Evolutionary conservation across 2,888 invertebrate genomes (phyloP).

Genomic region (Conus canariensis): DNA sequence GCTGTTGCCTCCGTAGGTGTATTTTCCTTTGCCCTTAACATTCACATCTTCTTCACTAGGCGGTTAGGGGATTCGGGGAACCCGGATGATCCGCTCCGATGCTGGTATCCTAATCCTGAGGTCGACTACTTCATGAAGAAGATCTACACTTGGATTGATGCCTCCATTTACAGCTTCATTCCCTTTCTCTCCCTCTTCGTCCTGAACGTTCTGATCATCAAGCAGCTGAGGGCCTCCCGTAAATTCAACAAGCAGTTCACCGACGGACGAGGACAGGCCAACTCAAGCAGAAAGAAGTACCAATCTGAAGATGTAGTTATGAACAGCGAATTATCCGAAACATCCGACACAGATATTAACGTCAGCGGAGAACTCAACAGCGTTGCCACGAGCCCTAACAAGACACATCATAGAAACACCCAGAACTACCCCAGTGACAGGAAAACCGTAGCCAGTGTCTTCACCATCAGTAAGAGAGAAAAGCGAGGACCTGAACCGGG

Average conservation of each 20-base stretch:
- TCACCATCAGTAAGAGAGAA: not conserved
- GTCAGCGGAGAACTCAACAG: not conserved
- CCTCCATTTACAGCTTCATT: conserved; percentile 51
- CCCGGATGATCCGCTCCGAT: not conserved
- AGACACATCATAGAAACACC: not conserved
- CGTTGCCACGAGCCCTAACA: not conserved
- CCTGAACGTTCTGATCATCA: conserved; percentile 49
- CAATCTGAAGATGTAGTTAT: not conserved
- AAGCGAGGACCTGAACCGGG: not conserved
- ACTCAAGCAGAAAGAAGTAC: not conserved
- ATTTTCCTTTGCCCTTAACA: conserved; percentile 42
- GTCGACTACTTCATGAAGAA: conserved; percentile 42
- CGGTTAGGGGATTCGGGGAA: conserved; percentile 19
- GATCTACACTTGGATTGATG: conserved; percentile 52
- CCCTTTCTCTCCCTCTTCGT: conserved; percentile 45
- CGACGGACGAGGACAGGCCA: not conserved
- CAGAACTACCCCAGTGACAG: not conserved
- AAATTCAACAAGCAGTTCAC: conserved; percentile 42
- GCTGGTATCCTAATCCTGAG: conserved; percentile 31
- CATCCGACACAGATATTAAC: not conserved
- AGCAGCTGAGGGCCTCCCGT: conserved; percentile 30
- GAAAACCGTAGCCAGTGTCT: not conserved
- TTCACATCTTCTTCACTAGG: conserved; percentile 47
- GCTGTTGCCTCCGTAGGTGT: conserved; percentile 21
- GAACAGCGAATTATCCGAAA: conserved; percentile 1